These are phyloP conservation scores for Xiphias gladius DNA, from an alignment of 2,113 vertebrate species.

Conservation along the genomic window DNA sequence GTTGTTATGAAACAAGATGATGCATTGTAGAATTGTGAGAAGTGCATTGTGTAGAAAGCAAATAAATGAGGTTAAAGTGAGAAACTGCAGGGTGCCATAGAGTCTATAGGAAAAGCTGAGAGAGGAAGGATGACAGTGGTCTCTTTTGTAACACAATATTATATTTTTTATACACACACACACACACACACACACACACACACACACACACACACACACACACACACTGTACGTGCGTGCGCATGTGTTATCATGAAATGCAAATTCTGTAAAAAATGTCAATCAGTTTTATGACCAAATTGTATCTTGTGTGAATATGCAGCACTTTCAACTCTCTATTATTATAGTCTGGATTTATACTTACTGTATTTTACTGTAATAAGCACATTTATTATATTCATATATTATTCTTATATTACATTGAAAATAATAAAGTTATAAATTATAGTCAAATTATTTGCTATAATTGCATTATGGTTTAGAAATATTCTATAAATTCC, in stretches of 20 bases:
- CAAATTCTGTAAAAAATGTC: too few relatives aligned
- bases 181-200: too few relatives aligned
- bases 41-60: slow-evolving; percentile 4
- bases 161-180: too few relatives aligned
- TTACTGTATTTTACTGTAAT: not conserved
- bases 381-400: too few relatives aligned
- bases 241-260: too few relatives aligned
- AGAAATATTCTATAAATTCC: not conserved
- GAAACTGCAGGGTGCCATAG: slow-evolving; percentile 8
- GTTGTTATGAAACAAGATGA: slow-evolving; percentile 23
- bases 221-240: too few relatives aligned
- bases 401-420: not conserved
- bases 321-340: too few relatives aligned
- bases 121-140: too few relatives aligned
- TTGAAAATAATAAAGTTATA: not conserved
- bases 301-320: not conserved
- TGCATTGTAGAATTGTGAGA: not conserved
- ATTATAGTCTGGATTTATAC: not conserved
- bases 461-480: not conserved
- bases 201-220: too few relatives aligned
- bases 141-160: not conserved
- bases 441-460: not conserved
- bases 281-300: not conserved
- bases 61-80: slow-evolving; percentile 13
- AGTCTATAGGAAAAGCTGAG: not conserved